A percentile compares a stretch with the other conserved stretches of the same genome.
phyloP scores from a whole-genome alignment of 2,113 vertebrate genomes.

The Eudorcas thomsonii region DNA sequence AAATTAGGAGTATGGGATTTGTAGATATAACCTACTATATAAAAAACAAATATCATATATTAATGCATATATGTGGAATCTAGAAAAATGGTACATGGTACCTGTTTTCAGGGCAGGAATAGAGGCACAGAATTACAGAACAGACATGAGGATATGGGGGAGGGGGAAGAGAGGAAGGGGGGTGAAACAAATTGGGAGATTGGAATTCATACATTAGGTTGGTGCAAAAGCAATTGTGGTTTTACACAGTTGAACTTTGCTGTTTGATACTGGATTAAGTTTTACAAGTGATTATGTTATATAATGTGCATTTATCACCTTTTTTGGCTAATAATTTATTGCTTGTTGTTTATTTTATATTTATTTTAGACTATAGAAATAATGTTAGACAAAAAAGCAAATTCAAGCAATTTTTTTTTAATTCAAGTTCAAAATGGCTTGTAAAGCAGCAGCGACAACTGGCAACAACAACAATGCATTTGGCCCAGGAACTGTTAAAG shows the following conservation, averaged over 20 bases:
- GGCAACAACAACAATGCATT: background rate
- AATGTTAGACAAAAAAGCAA: background rate
- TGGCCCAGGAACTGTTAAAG: background rate
- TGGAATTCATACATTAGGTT: background rate
- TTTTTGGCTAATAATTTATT: background rate
- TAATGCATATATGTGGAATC: background rate
- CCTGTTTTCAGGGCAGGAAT: background rate
- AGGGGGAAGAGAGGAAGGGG: fast-evolving
- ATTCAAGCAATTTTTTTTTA: background rate
- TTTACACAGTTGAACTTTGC: background rate
- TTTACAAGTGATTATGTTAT: background rate
- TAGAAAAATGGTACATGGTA: background rate
- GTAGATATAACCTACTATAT: background rate
- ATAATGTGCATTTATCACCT: background rate
- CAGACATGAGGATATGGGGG: fast-evolving
- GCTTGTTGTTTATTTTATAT: background rate
- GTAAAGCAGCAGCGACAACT: background rate
- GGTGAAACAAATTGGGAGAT: background rate
- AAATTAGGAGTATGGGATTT: background rate
- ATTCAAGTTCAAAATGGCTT: background rate
- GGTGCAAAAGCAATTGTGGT: background rate
- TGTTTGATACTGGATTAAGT: background rate
- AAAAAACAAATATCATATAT: background rate
- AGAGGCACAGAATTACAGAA: background rate
- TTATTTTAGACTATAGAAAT: background rate